Conservation (phyloP, 1,140 invertebrate species). For the Solen grandis region DNA sequence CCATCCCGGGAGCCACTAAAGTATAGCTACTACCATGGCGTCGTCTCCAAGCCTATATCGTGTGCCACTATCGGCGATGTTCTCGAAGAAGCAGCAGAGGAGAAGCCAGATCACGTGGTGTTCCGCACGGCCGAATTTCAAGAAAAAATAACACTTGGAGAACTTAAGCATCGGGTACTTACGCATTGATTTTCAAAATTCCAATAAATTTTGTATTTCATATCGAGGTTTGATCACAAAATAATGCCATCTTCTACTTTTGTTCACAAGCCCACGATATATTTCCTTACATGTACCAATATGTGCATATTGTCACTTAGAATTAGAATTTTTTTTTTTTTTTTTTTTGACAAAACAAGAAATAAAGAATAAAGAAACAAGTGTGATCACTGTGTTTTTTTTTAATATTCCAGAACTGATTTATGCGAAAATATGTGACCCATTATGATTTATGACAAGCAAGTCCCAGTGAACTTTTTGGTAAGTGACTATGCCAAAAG, state of each 20-base stretch:
- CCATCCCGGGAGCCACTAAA: background rate
- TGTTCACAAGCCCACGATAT: too few species aligned
- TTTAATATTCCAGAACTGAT: too few species aligned
- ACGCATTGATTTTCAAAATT: background rate
- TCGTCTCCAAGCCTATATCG: background rate
- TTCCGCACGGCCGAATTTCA: slow-evolving; percentile 8
- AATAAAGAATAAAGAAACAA: too few species aligned
- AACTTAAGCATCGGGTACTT: slow-evolving; percentile 1
- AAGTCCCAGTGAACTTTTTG: too few species aligned
- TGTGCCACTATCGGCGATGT: slow-evolving; percentile 21
- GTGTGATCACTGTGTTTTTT: too few species aligned
- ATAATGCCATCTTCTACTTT: background rate
- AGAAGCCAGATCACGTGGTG: slow-evolving; percentile 4
- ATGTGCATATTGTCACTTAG: too few species aligned
- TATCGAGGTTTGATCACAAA: background rate
- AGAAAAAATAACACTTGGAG: background rate
- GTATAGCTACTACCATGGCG: slow-evolving; percentile 21
- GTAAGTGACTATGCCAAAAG: too few species aligned
- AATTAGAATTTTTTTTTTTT: too few species aligned
- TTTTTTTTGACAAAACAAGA: too few species aligned
- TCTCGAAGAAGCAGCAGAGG: background rate
- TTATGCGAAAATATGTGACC: too few species aligned
- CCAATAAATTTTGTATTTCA: background rate
- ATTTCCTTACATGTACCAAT: too few species aligned
- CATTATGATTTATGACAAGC: too few species aligned